A percentile compares a stretch with the other conserved stretches of the same genome.
Evolutionary conservation across 1,140 invertebrate genomes (phyloP).

Genomic region (Drosophila gunungcola): DNA sequence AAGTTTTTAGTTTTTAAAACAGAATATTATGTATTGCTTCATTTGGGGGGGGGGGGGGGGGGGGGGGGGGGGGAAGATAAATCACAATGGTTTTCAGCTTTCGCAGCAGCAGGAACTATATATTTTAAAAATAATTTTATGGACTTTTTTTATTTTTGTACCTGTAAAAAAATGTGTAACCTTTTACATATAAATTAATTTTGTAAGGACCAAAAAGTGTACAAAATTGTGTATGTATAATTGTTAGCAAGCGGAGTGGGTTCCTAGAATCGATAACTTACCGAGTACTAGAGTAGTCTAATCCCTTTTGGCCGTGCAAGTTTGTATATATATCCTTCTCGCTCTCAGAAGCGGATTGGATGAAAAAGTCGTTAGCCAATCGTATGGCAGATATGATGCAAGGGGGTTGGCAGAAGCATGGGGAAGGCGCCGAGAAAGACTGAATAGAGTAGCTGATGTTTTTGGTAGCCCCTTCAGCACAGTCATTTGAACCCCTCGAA

Average conservation of each 20-base stretch:
- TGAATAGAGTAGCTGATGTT: neutral
- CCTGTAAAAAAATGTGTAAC: too few species aligned
- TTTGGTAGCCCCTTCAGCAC: neutral
- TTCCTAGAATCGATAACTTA: neutral
- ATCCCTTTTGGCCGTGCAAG: neutral
- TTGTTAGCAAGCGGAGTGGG: neutral
- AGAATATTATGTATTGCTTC: too few species aligned
- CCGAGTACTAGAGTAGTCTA: neutral
- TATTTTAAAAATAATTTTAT: too few species aligned
- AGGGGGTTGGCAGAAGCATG: conserved; percentile 6
- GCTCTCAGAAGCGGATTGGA: conserved; percentile 53
- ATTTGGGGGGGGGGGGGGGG: too few species aligned
- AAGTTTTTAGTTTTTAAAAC: too few species aligned
- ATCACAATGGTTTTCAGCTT: too few species aligned
- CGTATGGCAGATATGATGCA: neutral
- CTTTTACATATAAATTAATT: too few species aligned
- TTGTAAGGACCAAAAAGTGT: neutral
- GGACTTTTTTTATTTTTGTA: neutral
- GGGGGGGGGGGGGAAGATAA: too few species aligned
- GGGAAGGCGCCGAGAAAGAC: neutral
- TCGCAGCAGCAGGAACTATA: too few species aligned
- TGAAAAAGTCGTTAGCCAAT: conserved; percentile 44
- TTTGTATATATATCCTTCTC: conserved; percentile 23
- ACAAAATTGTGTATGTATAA: neutral
- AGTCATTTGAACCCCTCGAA: neutral